Conservation (phyloP, 2,797 vertebrate species). For the Myotis findleyi region DNA sequence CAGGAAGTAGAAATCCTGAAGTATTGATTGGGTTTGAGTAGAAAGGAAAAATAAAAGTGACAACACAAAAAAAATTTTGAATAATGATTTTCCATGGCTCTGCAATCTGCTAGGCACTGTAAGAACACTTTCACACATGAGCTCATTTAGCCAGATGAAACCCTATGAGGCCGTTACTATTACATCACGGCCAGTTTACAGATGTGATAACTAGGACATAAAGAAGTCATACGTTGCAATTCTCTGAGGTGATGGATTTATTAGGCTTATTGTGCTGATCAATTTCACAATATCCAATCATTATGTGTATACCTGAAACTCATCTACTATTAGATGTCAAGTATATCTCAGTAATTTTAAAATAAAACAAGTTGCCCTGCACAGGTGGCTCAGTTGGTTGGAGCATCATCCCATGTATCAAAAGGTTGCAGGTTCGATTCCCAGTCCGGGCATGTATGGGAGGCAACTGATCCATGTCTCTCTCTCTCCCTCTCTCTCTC, state of each 20-base stretch:
- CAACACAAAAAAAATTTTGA: background rate
- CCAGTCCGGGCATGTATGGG: background rate
- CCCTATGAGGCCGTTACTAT: background rate
- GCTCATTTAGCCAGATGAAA: background rate
- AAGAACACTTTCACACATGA: background rate
- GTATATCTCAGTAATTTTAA: background rate
- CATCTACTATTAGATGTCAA: background rate
- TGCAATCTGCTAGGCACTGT: background rate
- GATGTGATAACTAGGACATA: background rate
- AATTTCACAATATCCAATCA: background rate
- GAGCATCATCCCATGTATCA: background rate
- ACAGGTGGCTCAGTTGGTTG: background rate
- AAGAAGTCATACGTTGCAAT: background rate
- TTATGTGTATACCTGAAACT: background rate
- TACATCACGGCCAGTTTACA: background rate
- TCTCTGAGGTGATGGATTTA: background rate
- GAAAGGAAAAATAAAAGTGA: background rate
- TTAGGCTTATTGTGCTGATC: background rate
- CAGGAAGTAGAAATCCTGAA: background rate
- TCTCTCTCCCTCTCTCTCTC: too few relatives aligned
- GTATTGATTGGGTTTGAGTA: background rate
- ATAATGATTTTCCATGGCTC: background rate
- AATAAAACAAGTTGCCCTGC: background rate
- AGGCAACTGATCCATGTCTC: too few relatives aligned
- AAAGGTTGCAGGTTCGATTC: background rate